Percentiles rank a stretch among this genome's conserved stretches.
Conservation (phyloP, 2,797 vertebrate species). For the Gouania willdenowi region DNA sequence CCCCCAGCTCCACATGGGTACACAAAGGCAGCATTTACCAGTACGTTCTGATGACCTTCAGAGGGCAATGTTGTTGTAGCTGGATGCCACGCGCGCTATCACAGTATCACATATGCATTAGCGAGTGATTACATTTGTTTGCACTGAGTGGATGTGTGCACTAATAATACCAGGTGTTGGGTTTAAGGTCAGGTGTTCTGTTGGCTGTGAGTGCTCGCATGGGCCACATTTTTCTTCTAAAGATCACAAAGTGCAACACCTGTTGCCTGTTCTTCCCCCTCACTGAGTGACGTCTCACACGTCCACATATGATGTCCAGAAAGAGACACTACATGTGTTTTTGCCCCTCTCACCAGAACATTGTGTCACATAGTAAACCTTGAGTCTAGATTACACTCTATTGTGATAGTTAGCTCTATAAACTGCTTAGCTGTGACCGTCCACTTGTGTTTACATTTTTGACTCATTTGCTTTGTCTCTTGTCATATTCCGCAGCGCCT, state of each 20-base stretch:
- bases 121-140: slow-evolving; percentile 34
- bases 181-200: not conserved
- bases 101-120: slow-evolving; percentile 29
- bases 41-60: slow-evolving; percentile 78
- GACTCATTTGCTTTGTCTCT: slow-evolving; percentile 55
- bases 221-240: not conserved
- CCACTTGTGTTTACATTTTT: slow-evolving; percentile 55
- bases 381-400: slow-evolving; percentile 60
- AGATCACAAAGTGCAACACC: not conserved
- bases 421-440: slow-evolving; percentile 53
- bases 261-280: slow-evolving; percentile 3
- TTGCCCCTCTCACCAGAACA: slow-evolving; percentile 32
- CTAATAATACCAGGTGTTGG: slow-evolving; percentile 40
- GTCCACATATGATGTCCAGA: no score
- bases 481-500: slow-evolving; percentile 44
- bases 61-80: slow-evolving; percentile 74
- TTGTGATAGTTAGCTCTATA: slow-evolving; percentile 56
- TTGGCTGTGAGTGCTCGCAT: slow-evolving; percentile 12
- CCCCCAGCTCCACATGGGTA: slow-evolving; percentile 17
- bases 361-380: slow-evolving; percentile 59
- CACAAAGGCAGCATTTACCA: slow-evolving; percentile 78
- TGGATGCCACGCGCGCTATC: slow-evolving; percentile 34
- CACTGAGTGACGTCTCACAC: no score
- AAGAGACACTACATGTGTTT: no score
- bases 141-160: slow-evolving; percentile 3